These are phyloP conservation scores for Orchestia grillus DNA, from an alignment of 1,140 invertebrate genomes.

Conservation along the genomic window DNA sequence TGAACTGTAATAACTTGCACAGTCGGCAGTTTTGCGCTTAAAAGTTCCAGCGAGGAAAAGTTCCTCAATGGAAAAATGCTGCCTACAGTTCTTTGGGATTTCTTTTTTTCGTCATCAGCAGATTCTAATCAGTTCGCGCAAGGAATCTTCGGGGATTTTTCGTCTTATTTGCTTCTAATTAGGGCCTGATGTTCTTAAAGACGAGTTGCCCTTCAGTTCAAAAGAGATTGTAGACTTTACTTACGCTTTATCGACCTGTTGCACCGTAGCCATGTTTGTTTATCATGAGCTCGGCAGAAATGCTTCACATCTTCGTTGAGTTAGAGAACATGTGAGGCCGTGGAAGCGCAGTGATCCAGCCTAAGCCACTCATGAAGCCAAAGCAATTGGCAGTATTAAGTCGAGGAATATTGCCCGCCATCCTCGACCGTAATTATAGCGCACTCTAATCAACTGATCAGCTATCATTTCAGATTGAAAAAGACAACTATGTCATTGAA, in stretches of 20 bases:
- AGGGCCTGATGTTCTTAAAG: constrained; percentile 45
- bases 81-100: constrained; percentile 40
- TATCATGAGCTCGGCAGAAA: not conserved
- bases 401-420: not conserved
- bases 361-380: not conserved
- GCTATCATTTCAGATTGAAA: not conserved
- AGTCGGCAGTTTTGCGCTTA: constrained; percentile 42
- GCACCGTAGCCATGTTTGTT: not conserved
- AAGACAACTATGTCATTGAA: not conserved
- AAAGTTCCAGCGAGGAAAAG: not conserved
- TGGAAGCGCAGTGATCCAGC: not conserved
- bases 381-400: not conserved
- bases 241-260: not conserved
- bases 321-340: not conserved
- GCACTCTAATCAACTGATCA: not conserved
- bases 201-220: constrained; percentile 29
- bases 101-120: constrained; percentile 55
- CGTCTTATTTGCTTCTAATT: constrained; percentile 46
- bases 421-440: not conserved
- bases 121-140: constrained; percentile 53
- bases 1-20: constrained; percentile 37
- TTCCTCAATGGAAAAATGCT: constrained; percentile 23
- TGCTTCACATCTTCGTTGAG: not conserved
- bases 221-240: constrained; percentile 13
- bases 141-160: constrained; percentile 17